Base-by-base conservation (phyloP, 1,140 invertebrate species). In the Drosophila quadrilineata region DNA sequence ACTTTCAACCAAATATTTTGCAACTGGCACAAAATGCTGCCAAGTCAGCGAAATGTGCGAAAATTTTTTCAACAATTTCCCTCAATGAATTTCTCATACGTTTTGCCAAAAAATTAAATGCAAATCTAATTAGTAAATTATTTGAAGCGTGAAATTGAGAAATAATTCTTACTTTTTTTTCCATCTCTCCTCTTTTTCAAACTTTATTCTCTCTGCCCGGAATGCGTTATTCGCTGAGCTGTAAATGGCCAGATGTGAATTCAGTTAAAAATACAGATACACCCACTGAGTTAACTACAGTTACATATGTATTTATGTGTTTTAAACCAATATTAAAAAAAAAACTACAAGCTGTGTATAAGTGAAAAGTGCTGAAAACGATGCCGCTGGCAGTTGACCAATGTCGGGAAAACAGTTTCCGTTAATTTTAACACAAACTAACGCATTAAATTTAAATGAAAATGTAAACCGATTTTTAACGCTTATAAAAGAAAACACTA, bases 71-170 rank as follows among this genome's bases (percentile, higher is more conserved):
- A 67, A 71, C 40, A 59, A 62, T 54, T 35, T 22, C 49, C 33
- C 48, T 2, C n/a, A 29, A 48, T 35, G 17, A 49, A 33, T 57
- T 17, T 24, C 50, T 22, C 66, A 76, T 69, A 67, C 59, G 74
- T 65, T 66, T 40, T 77, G 53, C 79, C 73, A 31, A 41, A 54
- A 82, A 77, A 77, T 79, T 79, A 85, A 67, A 86, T 87, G 82
- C 71, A 87, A 87, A 87, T 87, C 82, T 87, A 87, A 87, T 87
- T 87, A 87, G 82, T 87, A 87, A 87, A 87, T 66, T 87, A 87
- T 87, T 87, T 82, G 82, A 87, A 77, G 82, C 82, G 84, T 87
- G 82, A 87, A 87, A 87, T 87, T 87, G 82, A 82, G 77, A 87
- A 82, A 87, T 77, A 65, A 85, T 79, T 85, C 76, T 82, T 71